Percentiles rank a stretch among this genome's conserved stretches.
Conservation (phyloP, 2,888 invertebrate genomes). For the Ophion ventricosus region DNA sequence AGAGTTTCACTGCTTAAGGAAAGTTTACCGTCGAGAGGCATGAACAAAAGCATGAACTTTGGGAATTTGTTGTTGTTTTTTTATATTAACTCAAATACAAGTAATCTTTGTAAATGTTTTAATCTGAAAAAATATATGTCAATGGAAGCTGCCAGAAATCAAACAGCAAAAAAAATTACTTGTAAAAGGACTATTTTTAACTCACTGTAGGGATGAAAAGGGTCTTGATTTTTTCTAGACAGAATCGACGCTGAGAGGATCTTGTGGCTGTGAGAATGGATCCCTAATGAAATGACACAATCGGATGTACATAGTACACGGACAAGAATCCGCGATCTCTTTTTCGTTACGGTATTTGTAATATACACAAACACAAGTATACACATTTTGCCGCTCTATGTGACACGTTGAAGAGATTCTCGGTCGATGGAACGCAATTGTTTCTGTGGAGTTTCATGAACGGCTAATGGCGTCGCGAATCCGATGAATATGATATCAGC, state of each 20-base stretch:
- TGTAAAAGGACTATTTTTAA: background rate
- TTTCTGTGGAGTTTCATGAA: background rate
- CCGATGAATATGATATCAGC: background rate
- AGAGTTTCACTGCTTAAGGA: background rate
- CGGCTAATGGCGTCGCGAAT: background rate
- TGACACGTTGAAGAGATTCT: constrained; percentile 5
- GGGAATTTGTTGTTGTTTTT: too few relatives aligned
- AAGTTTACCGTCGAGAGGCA: too few relatives aligned
- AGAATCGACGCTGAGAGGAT: background rate
- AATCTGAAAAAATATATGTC: background rate
- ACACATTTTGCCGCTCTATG: background rate
- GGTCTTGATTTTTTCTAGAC: background rate
- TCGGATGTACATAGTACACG: constrained; percentile 8
- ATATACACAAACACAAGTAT: background rate
- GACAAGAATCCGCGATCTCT: background rate
- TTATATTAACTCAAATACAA: background rate
- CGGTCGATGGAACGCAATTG: constrained; percentile 5
- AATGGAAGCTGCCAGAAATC: background rate
- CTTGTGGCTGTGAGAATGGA: constrained; percentile 16
- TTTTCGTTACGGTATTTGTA: background rate
- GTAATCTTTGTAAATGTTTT: background rate
- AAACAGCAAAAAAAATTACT: background rate
- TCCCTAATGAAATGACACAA: constrained; percentile 34
- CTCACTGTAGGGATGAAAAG: background rate
- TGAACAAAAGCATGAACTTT: too few relatives aligned